Evolutionary conservation across 2,888 invertebrate species (phyloP), one percentile per base, ranked within the genome.

Genomic region (Acronicta psi): DNA sequence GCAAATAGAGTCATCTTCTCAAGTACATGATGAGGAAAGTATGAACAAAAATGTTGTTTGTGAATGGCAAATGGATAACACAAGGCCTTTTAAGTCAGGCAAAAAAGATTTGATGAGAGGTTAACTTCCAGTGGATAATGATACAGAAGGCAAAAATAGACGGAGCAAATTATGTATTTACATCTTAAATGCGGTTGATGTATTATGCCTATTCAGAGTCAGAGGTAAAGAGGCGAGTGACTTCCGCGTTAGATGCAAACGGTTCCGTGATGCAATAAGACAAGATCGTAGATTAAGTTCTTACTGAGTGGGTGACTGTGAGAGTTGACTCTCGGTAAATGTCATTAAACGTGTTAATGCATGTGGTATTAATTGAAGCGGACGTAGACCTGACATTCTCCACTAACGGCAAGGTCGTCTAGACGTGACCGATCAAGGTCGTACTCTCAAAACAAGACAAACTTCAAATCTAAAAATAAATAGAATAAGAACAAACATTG

Each of bases 381-480:
- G 85, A 88, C 80, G 73, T 79, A 71, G 74, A 81, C 77, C 77
- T 79, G 80, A 84, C 88, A 86, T 83, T 90, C 86, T 82, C 84
- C 59, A 59, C 55, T 71, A 65, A 71, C 70, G 69, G 78, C 88
- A 89, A 90, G 89, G 89, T 83, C 88, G 83, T 80, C 83, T 68
- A 79, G 84, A 84, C 83, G 82, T 83, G 83, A 83, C 80, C 80
- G 81, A 81, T 78, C 80, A 85, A 88, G 88, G 88, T 80, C 83
- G 81, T 61, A 73, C 77, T 81, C 68, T 75, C 79, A 76, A 79
- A 82, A 79, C 66, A 74, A 74, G 63, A 76, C 62, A 75, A 61
- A 65, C 68, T 61, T 55, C 59, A 50, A 62, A 61, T 69, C 65
- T 73, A 61, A 67, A 68, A 61, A 66, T 68, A 72, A 72, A 61